Percentiles rank a stretch among this genome's conserved stretches.
Conservation (phyloP, 2,113 vertebrate genomes). For the Oncorhynchus tshawytscha region DNA sequence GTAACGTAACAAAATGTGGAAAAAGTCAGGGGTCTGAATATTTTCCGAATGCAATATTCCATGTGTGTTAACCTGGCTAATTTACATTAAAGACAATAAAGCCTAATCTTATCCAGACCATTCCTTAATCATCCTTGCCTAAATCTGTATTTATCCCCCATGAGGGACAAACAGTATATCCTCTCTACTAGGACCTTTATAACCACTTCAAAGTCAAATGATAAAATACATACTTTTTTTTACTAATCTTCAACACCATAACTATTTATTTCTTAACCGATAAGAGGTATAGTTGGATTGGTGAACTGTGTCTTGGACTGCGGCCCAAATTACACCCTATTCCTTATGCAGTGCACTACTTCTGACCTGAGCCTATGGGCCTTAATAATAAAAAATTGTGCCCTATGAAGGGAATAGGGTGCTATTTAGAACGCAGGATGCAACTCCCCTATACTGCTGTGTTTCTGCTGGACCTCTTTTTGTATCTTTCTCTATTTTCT, state of each 20-base stretch:
- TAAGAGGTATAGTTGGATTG: constrained; percentile 44
- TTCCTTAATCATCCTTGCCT: too few relatives aligned
- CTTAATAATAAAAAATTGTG: too few relatives aligned
- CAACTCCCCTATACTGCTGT: constrained; percentile 32
- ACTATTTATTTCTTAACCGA: constrained; percentile 51
- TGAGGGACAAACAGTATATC: too few relatives aligned
- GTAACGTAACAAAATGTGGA: too few relatives aligned
- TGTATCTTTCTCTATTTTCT: constrained; percentile 32
- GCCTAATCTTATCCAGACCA: neutral
- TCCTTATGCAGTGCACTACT: too few relatives aligned
- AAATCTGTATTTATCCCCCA: too few relatives aligned
- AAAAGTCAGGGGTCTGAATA: too few relatives aligned
- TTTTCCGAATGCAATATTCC: neutral
- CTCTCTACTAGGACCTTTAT: neutral
- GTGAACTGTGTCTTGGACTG: neutral
- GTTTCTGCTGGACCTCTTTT: constrained; percentile 40
- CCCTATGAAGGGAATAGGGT: too few relatives aligned
- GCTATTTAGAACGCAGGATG: constrained; percentile 33
- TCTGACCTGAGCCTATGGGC: too few relatives aligned
- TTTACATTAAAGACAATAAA: neutral
- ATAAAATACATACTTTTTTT: constrained; percentile 16
- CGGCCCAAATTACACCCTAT: too few relatives aligned
- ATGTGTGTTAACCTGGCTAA: neutral
- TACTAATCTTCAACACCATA: constrained; percentile 15
- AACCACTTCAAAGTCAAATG: neutral